phyloP scores from a whole-genome alignment of 1,140 invertebrate species.

The Mamestra configurata region DNA sequence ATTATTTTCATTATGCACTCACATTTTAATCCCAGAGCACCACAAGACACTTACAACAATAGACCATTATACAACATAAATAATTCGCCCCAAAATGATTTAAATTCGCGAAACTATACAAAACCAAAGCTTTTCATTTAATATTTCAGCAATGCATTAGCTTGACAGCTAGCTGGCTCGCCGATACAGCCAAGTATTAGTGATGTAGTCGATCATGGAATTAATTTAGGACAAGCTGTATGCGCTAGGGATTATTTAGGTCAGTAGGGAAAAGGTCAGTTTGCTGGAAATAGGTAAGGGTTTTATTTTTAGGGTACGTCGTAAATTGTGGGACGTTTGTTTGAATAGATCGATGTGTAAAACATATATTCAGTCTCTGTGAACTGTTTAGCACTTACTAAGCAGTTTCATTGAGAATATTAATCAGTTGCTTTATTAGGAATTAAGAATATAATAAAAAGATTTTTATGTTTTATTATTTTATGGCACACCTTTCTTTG shows the following conservation, averaged over 20 bases:
- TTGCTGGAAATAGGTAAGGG: neutral
- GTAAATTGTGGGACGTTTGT: neutral
- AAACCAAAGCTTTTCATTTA: slow-evolving; percentile 16
- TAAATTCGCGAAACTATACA: neutral
- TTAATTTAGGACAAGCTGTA: neutral
- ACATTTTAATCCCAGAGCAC: neutral
- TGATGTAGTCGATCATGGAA: slow-evolving; percentile 1
- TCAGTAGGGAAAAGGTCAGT: neutral
- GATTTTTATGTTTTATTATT: too few relatives aligned
- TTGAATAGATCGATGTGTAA: neutral
- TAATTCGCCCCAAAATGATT: neutral
- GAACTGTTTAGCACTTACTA: too few relatives aligned
- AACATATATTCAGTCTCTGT: too few relatives aligned
- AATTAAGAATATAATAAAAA: too few relatives aligned
- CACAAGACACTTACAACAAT: neutral
- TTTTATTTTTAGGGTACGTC: neutral
- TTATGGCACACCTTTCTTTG: too few relatives aligned
- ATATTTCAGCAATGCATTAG: slow-evolving; percentile 18
- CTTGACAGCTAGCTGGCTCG: slow-evolving; percentile 3
- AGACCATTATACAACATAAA: slow-evolving; percentile 3
- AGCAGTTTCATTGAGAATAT: too few relatives aligned
- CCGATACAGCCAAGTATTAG: neutral
- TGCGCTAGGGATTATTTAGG: neutral
- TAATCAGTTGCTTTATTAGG: too few relatives aligned
- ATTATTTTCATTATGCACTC: too few relatives aligned